Conservation (phyloP, 1,140 invertebrate genomes). For the Aphelenchoides besseyi region DNA sequence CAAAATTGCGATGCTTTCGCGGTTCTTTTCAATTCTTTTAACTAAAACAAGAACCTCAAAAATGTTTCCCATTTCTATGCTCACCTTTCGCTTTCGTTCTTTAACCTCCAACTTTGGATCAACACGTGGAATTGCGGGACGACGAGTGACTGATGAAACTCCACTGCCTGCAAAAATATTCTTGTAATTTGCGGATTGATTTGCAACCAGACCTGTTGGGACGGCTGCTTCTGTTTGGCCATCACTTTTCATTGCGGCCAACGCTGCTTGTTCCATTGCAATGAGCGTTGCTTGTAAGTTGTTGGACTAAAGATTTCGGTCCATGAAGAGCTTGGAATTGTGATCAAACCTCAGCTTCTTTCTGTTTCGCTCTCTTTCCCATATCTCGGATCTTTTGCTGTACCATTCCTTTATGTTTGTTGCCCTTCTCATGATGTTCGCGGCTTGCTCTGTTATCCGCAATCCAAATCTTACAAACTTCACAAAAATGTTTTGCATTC, state of each 20-base stretch:
- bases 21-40: conserved; percentile 40
- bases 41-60: conserved; percentile 19
- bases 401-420: conserved; percentile 88
- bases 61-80: conserved; percentile 17
- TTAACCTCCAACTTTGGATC: conserved; percentile 28
- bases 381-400: conserved; percentile 79
- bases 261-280: conserved; percentile 32
- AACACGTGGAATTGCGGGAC: background rate
- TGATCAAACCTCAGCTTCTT: conserved; percentile 33
- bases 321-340: background rate
- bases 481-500: conserved; percentile 86
- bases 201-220: conserved; percentile 17
- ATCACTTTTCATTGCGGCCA: conserved; percentile 44
- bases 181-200: too few relatives aligned
- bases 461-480: conserved; percentile 97
- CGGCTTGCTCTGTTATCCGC: conserved; percentile 93
- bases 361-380: conserved; percentile 36
- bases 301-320: conserved; percentile 18
- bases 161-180: too few relatives aligned
- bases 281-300: conserved; percentile 33
- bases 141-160: background rate
- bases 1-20: conserved; percentile 42
- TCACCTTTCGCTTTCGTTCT: conserved; percentile 29
- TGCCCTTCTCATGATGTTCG: conserved; percentile 89
- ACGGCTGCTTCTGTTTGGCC: conserved; percentile 29